Evolutionary conservation across 1,140 invertebrate species (phyloP).

Genomic region (Drosophila carrolli): DNA sequence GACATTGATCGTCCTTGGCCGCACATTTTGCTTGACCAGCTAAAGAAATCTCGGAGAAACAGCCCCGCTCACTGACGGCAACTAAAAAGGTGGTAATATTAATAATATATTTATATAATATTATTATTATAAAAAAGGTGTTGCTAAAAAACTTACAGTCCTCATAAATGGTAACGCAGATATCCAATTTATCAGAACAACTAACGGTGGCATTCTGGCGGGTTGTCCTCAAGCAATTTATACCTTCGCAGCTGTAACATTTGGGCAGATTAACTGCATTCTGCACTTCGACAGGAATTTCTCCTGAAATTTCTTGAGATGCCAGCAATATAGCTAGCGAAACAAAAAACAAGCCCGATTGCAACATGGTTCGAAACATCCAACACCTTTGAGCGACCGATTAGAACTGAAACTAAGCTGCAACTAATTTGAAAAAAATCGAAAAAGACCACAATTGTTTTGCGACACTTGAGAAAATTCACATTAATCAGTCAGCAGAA

Average conservation of each 20-base stretch:
- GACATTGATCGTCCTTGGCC: constrained; percentile 49
- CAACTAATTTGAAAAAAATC: constrained; percentile 22
- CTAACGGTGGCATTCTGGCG: constrained; percentile 38
- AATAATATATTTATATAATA: too few species aligned
- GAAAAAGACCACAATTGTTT: constrained; percentile 20
- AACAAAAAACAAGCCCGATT: neutral
- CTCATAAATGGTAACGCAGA: constrained; percentile 74
- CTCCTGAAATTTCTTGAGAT: constrained; percentile 3
- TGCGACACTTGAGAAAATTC: constrained; percentile 46
- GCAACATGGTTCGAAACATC: constrained; percentile 28
- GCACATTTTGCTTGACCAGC: constrained; percentile 47
- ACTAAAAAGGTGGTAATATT: constrained; percentile 45
- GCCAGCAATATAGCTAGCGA: constrained; percentile 12
- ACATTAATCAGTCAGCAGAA: constrained; percentile 26
- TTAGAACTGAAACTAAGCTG: constrained; percentile 21
- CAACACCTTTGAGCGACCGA: constrained; percentile 22
- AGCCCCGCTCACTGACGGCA: constrained; percentile 68
- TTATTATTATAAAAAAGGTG: neutral
- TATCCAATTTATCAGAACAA: constrained; percentile 67
- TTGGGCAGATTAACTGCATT: constrained; percentile 26
- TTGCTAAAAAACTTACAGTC: constrained; percentile 52
- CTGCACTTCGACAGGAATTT: neutral
- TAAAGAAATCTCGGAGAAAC: constrained; percentile 49
- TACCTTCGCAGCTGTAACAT: constrained; percentile 74
- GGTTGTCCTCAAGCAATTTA: constrained; percentile 67